A percentile compares a stretch with the other conserved stretches of the same genome.
These are phyloP conservation scores for Gymnoscopelus braueri DNA, from an alignment of 2,797 vertebrate genomes.

Conservation along the genomic window DNA sequence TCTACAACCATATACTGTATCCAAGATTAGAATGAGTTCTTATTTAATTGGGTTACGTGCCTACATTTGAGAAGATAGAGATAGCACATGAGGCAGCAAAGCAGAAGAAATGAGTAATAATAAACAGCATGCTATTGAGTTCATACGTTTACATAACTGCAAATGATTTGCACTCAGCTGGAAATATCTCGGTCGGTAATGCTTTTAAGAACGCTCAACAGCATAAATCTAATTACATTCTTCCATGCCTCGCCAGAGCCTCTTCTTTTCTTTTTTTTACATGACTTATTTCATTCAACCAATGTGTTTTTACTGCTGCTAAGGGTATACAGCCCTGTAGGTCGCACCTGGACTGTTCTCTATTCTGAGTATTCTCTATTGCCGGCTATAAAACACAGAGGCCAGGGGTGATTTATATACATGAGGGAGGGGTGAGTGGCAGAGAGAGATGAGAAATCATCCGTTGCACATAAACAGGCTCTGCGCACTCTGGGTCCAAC, in stretches of 20 bases:
- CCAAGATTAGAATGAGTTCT: not conserved
- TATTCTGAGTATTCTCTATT: not conserved
- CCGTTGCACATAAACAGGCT: conserved; percentile 3
- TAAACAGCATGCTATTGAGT: conserved; percentile 4
- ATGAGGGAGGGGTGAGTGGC: conserved; percentile 2
- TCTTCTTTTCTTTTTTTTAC: not conserved
- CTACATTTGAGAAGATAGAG: not conserved
- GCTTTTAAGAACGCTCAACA: conserved; percentile 4
- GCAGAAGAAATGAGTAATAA: not conserved
- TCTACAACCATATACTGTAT: not conserved
- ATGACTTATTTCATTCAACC: conserved; percentile 29
- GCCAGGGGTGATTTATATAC: conserved; percentile 18
- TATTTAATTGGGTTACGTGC: too few relatives aligned
- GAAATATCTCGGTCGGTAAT: conserved; percentile 22
- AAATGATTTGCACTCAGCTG: conserved; percentile 28
- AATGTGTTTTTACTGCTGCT: not conserved
- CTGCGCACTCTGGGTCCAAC: not conserved
- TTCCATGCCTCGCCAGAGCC: conserved; percentile 5
- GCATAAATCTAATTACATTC: conserved; percentile 38
- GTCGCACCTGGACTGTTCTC: conserved; percentile 1
- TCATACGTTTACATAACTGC: conserved; percentile 35
- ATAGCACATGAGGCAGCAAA: not conserved
- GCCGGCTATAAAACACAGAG: conserved; percentile 11
- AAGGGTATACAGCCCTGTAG: not conserved
- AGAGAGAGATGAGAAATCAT: conserved; percentile 8